These are phyloP conservation scores for Pterois miles DNA, from an alignment of 2,797 vertebrate species.

Conservation along the genomic window DNA sequence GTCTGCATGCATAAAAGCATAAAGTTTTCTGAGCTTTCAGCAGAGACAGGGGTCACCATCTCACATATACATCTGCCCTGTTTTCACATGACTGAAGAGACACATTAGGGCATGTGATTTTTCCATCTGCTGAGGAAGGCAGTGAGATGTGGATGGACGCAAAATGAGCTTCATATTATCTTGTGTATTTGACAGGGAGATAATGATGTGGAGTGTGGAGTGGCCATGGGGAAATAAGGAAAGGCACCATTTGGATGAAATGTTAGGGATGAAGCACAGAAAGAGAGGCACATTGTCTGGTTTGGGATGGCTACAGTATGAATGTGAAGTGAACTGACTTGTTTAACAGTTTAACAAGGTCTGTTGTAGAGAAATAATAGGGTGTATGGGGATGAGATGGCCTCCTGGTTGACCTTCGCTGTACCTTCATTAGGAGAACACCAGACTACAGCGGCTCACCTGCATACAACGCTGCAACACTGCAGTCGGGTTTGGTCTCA, in stretches of 20 bases:
- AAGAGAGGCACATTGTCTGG: not conserved
- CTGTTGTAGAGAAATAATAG: not conserved
- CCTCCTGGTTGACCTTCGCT: not conserved
- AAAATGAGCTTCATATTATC: not conserved
- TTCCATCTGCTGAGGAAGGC: not conserved
- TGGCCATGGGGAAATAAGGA: not conserved
- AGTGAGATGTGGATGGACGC: not conserved
- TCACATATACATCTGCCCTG: not conserved
- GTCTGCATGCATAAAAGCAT: too few relatives aligned
- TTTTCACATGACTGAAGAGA: not conserved
- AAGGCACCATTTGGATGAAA: not conserved
- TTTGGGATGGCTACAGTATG: not conserved
- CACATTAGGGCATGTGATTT: not conserved
- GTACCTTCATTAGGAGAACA: not conserved
- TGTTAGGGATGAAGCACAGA: not conserved
- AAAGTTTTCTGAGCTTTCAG: not conserved
- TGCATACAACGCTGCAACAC: not conserved
- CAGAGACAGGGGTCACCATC: not conserved
- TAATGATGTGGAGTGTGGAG: not conserved
- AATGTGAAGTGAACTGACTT: not conserved
- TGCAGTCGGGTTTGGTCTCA: not conserved
- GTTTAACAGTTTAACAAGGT: conserved; percentile 1
- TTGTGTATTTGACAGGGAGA: not conserved
- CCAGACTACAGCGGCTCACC: not conserved
- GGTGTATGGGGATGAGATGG: not conserved